Base-by-base conservation (phyloP, 2,888 invertebrate genomes). In the Trimorus sp. region DNA sequence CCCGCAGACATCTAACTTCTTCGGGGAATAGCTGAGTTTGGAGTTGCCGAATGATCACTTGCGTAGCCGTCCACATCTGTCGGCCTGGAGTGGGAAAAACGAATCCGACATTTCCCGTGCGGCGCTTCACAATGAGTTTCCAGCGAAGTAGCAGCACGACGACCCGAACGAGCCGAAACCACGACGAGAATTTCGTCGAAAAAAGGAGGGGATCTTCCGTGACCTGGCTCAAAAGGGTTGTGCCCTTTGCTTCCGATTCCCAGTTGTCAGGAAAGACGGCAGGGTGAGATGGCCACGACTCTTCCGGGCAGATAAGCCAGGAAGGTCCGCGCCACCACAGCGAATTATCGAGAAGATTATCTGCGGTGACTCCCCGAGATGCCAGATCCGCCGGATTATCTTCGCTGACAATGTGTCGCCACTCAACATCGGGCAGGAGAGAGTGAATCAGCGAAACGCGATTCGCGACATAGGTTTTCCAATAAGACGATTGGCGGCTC, bases 381-480 rank as follows among this genome's bases (percentile, higher is more conserved):
- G 80, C 74, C 14, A 68, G 69, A 65, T 84, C 82, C 0, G 84
- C 82, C 4, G 82, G 83, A 49, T 84, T 84, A 7, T 82, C 79
- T 36, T 78, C 53, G 6, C 73, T 74, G 0, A 53, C 45, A 15
- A 84, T 79, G 26, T 83, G 79, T n/a, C 54, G 48, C 84, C 79
- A 82, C 9, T 16, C 16, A 7, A 58, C 16, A 36, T 48, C 59
- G 0, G 60, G 54, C 0, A 65, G 26, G n/a, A 48, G 15, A 9
- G 54, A 37, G 11, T 82, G 79, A 11, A 84, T 73, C 45, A 56
- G 63, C n/a, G 77, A 58, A 5, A 84, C 83, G n/a, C 82, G 49
- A 26, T 84, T 84, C 15, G 79, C 79, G 8, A 82, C 78, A 58
- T 75, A 82, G 1, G 68, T 69, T 12, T 63, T 62, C 69, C 69